A percentile compares a stretch with the other conserved stretches of the same genome.
These are phyloP conservation scores for Gallirallus australis DNA, from an alignment of 2,797 vertebrate genomes.

Conservation along the genomic window DNA sequence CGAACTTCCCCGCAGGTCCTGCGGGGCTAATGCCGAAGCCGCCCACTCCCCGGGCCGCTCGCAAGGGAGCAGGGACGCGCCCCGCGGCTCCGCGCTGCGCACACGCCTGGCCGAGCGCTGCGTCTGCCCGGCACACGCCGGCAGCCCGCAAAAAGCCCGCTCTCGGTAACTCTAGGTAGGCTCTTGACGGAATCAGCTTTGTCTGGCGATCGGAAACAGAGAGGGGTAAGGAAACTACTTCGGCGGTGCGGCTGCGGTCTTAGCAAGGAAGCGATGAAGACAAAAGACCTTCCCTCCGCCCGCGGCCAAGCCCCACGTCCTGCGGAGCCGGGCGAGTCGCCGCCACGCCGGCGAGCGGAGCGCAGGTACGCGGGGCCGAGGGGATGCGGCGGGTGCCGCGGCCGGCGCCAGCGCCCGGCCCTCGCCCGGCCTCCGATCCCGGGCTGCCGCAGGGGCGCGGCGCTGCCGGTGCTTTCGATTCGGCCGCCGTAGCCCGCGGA, in stretches of 20 bases:
- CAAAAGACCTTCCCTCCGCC: not conserved
- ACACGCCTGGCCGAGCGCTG: not conserved
- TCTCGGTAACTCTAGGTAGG: too few species aligned
- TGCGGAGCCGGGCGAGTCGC: not conserved
- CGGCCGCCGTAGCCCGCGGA: not conserved
- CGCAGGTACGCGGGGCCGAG: not conserved
- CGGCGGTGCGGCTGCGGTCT: not conserved
- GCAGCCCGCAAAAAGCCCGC: not conserved
- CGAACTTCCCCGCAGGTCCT: not conserved
- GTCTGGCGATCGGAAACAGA: not conserved
- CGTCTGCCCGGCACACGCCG: not conserved
- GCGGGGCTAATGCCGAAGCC: not conserved
- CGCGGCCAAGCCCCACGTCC: not conserved
- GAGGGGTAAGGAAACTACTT: not conserved
- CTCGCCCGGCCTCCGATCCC: not conserved
- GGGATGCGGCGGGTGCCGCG: not conserved
- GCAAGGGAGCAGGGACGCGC: not conserved
- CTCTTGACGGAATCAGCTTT: not conserved
- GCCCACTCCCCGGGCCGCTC: not conserved
- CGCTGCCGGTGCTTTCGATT: conserved; percentile 12
- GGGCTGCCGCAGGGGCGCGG: not conserved
- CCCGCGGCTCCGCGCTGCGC: not conserved
- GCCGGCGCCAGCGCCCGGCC: not conserved
- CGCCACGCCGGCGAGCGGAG: not conserved
- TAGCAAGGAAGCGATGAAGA: not conserved